A percentile compares a stretch with the other conserved stretches of the same genome.
phyloP scores from a whole-genome alignment of 2,113 vertebrate genomes.

The Esox niger region DNA sequence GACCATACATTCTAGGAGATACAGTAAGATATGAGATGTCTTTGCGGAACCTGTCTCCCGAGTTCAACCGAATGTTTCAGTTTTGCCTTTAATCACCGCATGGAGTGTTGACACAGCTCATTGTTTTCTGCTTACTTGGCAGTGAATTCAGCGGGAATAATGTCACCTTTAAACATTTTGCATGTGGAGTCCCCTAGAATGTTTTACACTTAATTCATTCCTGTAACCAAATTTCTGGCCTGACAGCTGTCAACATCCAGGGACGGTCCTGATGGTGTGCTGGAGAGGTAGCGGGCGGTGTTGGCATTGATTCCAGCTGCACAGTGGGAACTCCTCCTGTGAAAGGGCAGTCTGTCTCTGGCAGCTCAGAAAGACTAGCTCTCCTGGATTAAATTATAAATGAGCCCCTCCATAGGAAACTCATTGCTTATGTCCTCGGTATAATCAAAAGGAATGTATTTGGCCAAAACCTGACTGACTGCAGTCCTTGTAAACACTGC shows the following conservation, averaged over 20 bases:
- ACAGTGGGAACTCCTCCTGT: conserved; percentile 62
- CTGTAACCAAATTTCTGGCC: neutral
- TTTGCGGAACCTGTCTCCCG: neutral
- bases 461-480: conserved; percentile 12
- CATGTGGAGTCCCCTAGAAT: neutral
- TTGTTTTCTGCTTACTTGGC: neutral
- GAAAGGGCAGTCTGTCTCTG: conserved; percentile 69
- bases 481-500: neutral
- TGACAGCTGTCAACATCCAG: neutral
- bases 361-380: conserved; percentile 62
- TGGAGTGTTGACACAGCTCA: neutral
- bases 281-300: neutral
- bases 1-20: neutral
- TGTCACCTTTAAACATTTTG: neutral
- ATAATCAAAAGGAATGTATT: conserved; percentile 48
- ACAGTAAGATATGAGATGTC: neutral
- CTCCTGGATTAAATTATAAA: conserved; percentile 71
- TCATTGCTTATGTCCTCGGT: conserved; percentile 41
- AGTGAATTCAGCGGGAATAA: too few relatives aligned
- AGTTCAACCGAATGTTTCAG: neutral
- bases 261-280: neutral
- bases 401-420: conserved; percentile 63
- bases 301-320: conserved; percentile 61
- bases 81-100: neutral
- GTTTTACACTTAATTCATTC: neutral